Evolutionary conservation across 2,797 vertebrate genomes (phyloP).

Genomic region (Sciurus carolinensis): DNA sequence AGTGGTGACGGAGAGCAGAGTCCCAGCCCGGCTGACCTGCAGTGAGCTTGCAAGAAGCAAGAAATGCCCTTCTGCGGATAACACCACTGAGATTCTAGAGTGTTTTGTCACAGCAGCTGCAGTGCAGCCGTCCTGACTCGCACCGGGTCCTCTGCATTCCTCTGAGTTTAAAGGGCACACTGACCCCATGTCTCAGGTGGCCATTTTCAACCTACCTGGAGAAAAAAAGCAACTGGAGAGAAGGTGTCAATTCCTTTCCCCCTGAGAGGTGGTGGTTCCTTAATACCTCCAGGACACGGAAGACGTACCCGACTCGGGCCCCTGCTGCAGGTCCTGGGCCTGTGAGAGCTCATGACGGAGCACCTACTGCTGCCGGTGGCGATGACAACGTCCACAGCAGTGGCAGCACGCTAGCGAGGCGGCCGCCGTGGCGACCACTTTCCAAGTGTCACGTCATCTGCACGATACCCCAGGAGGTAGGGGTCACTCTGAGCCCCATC

Average conservation of each 20-base stretch:
- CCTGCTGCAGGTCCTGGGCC: neutral
- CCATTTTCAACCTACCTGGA: neutral
- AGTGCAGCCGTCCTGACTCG: neutral
- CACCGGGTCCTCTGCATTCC: neutral
- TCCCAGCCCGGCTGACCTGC: neutral
- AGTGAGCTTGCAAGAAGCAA: neutral
- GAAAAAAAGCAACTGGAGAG: neutral
- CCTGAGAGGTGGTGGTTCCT: neutral
- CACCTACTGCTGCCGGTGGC: rapidly evolving
- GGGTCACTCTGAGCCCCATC: neutral
- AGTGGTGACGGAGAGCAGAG: neutral
- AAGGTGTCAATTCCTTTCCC: neutral
- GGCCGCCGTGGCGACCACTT: neutral
- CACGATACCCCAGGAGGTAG: neutral
- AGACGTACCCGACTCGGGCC: neutral
- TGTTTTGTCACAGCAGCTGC: neutral
- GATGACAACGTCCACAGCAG: rapidly evolving
- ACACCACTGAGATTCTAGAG: neutral
- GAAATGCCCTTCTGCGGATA: no score
- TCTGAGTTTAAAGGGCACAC: neutral
- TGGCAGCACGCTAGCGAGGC: neutral
- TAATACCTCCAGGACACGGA: neutral
- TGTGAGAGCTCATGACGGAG: rapidly evolving
- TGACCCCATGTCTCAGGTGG: neutral
- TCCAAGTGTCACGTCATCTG: neutral